These are phyloP conservation scores for Crenichthys baileyi DNA, from an alignment of 2,797 vertebrate species.

Conservation along the genomic window DNA sequence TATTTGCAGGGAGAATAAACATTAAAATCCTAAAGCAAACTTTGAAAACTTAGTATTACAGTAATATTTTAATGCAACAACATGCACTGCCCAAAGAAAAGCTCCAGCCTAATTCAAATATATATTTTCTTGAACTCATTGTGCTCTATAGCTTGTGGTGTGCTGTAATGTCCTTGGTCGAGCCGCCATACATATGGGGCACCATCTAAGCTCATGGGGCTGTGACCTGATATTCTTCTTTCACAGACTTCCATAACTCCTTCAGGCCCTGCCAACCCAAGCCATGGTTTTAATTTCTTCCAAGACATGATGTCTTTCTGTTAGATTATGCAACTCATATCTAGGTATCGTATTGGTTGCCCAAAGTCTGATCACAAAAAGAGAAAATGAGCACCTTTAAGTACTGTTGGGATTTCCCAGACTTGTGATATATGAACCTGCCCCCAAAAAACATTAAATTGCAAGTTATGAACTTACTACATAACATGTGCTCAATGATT, in stretches of 20 bases:
- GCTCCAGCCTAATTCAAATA: slow-evolving; percentile 6
- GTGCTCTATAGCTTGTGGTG: slow-evolving; percentile 42
- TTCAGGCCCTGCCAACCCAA: slow-evolving; percentile 17
- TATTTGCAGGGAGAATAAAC: not conserved
- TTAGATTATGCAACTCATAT: slow-evolving; percentile 5
- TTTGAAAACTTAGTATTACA: not conserved
- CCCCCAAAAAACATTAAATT: slow-evolving; percentile 37
- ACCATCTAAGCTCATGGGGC: not conserved
- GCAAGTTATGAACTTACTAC: slow-evolving; percentile 34
- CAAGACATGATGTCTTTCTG: slow-evolving; percentile 17
- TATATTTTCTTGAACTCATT: slow-evolving; percentile 38
- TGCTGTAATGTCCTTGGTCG: slow-evolving; percentile 27
- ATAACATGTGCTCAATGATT: slow-evolving; percentile 3
- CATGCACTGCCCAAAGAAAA: not conserved
- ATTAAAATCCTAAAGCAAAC: not conserved
- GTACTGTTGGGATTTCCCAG: slow-evolving; percentile 29
- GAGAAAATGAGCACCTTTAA: slow-evolving; percentile 15
- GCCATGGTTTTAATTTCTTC: slow-evolving; percentile 49
- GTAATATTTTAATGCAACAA: not conserved
- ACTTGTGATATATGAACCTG: slow-evolving; percentile 52
- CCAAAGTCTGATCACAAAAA: slow-evolving; percentile 8
- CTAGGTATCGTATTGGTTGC: slow-evolving; percentile 32
- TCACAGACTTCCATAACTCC: slow-evolving; percentile 54
- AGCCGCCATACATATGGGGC: slow-evolving; percentile 9
- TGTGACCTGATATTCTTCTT: slow-evolving; percentile 49